These are phyloP conservation scores for Machimus atricapillus DNA, from an alignment of 2,888 invertebrate species.

Conservation along the genomic window DNA sequence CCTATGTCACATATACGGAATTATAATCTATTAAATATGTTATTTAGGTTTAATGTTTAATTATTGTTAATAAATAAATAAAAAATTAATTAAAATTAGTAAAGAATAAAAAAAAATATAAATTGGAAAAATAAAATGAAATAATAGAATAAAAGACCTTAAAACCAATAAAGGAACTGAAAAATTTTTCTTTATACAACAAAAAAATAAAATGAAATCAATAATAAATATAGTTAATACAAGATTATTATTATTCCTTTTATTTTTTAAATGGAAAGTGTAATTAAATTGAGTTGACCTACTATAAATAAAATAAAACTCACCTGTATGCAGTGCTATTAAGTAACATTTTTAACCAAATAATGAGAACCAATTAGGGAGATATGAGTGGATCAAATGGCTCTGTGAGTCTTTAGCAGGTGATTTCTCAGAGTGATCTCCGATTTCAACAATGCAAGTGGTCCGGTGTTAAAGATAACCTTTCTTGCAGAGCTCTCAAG, in stretches of 20 bases:
- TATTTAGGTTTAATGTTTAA: not conserved
- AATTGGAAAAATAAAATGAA: not conserved
- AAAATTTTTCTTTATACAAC: not conserved
- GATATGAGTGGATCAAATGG: not conserved
- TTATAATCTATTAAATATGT: not conserved
- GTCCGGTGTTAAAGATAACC: not conserved
- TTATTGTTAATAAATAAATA: not conserved
- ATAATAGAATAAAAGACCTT: too few species aligned
- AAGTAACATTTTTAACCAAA: not conserved
- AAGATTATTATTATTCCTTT: too few species aligned
- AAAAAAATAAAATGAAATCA: too few species aligned
- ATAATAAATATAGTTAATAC: too few species aligned
- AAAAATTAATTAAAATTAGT: not conserved
- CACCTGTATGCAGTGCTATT: not conserved
- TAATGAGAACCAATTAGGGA: not conserved
- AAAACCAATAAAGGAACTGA: not conserved
- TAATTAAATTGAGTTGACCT: too few species aligned
- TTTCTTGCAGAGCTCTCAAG: not conserved
- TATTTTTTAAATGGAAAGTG: too few species aligned
- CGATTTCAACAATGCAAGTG: not conserved
- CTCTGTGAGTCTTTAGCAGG: not conserved
- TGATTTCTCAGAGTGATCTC: not conserved
- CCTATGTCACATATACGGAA: not conserved
- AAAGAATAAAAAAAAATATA: too few species aligned
- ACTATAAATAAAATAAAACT: not conserved